Base-by-base conservation (phyloP, 2,888 invertebrate genomes). In the Lepidonotus clava region DNA sequence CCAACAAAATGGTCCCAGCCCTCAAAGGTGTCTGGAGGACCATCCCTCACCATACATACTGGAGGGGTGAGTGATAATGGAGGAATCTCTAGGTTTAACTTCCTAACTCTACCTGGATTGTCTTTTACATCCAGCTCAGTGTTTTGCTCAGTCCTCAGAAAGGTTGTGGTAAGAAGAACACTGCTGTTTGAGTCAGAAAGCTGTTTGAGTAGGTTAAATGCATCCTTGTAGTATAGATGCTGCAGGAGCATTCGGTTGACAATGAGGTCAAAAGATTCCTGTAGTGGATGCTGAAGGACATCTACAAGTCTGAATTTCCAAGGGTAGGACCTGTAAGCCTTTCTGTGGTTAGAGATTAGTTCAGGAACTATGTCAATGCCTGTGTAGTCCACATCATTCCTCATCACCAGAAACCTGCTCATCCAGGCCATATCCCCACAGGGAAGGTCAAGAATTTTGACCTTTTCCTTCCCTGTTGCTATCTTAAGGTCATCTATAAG, bases 381-480 rank as follows among this genome's bases (percentile, higher is more conserved):
- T 2, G 89, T 89, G 84, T 89, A 90, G 32, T 89, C 88, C 24
- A 90, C 87, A 80, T 90, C 90, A 53, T 89, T 80, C 28, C 90
- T 80, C 14, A 89, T 89, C 18, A 85, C 53, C n/a, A 90, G 85
- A 66, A 90, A 90, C 18, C 90, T 53, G 51, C 84, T 86, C 90
- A 90, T 90, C 90, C 90, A 90, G 21, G 71, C 86, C 89, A 90
- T 88, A 83, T 90, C 90, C 14, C 90, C 90, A 84, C 90, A 90
- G 0, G 90, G 88, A 40, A 90, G 86, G 77, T 90, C 90, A 8
- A 90, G 61, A 18, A 90, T 38, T 0, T 71, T 41, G 2, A 90
- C 76, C 32, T 76, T 56, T 0, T 76, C 28, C 41, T 86, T 83
- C 18, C 86, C 80, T 6, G 53, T 61, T 5, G 5, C n/a, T 4